Conservation (phyloP, 2,113 vertebrate genomes). For the Hirundichthys speculiger region DNA sequence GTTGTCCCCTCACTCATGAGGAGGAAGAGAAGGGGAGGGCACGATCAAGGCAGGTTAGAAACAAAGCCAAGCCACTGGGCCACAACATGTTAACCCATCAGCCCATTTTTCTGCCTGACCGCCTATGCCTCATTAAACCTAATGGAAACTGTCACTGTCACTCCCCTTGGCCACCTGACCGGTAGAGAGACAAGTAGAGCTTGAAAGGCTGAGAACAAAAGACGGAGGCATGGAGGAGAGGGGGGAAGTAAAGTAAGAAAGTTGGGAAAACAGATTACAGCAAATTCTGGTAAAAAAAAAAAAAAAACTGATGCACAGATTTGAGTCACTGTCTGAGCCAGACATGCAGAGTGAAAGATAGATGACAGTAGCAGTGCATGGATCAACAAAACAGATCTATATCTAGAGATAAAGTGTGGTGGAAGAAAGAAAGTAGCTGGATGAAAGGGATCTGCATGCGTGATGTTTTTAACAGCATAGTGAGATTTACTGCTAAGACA, state of each 20-base stretch:
- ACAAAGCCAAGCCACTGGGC: constrained; percentile 59
- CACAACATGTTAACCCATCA: constrained; percentile 77
- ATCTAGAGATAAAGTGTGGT: constrained; percentile 7
- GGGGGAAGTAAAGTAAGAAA: background rate
- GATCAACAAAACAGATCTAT: constrained; percentile 9
- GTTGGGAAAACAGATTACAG: constrained; percentile 38
- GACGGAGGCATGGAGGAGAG: background rate
- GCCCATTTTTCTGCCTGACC: constrained; percentile 70
- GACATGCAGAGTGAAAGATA: background rate
- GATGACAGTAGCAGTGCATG: constrained; percentile 5
- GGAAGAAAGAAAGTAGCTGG: background rate
- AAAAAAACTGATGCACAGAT: constrained; percentile 1
- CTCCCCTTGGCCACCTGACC: constrained; percentile 50
- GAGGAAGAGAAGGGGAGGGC: constrained; percentile 11
- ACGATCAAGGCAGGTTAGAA: constrained; percentile 47
- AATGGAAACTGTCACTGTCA: constrained; percentile 76
- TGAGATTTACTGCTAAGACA: too few relatives aligned
- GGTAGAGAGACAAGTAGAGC: constrained; percentile 21
- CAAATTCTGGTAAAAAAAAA: constrained; percentile 23
- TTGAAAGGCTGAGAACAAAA: constrained; percentile 40
- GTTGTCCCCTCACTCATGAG: constrained; percentile 43
- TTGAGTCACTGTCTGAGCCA: too few relatives aligned
- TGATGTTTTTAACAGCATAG: too few relatives aligned
- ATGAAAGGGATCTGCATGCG: constrained; percentile 22
- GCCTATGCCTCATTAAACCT: constrained; percentile 76